These are phyloP conservation scores for Sphecodes monilicornis DNA, from an alignment of 2,888 invertebrate genomes.

Conservation along the genomic window DNA sequence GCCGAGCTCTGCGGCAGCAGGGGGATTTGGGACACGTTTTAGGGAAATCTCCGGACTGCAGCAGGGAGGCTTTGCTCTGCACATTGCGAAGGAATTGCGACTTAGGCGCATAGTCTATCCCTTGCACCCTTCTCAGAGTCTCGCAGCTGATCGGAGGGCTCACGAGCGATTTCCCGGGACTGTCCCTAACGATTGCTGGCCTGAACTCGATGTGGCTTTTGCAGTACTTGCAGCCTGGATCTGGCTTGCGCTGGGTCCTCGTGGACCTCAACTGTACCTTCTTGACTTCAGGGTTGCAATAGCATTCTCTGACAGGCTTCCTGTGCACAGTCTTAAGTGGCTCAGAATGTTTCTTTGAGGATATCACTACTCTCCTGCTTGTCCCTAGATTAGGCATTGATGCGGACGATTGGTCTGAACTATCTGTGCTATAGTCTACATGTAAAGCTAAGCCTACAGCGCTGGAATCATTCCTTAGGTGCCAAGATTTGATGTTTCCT, in stretches of 20 bases:
- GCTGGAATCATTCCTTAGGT: conserved; percentile 69
- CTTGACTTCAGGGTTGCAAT: conserved; percentile 69
- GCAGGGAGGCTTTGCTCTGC: conserved; percentile 63
- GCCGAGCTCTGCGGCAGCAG: conserved; percentile 28
- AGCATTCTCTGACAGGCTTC: conserved; percentile 77
- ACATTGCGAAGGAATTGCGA: conserved; percentile 78
- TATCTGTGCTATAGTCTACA: conserved; percentile 54
- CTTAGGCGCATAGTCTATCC: conserved; percentile 76
- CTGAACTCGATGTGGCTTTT: conserved; percentile 52
- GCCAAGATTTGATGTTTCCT: conserved; percentile 59
- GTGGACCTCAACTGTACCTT: conserved; percentile 58
- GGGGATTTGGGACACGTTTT: conserved; percentile 31
- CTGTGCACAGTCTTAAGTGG: conserved; percentile 45
- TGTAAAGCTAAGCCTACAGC: conserved; percentile 59
- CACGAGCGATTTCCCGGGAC: background rate
- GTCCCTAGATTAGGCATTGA: conserved; percentile 53
- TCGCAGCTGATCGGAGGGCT: conserved; percentile 69
- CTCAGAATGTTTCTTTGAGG: conserved; percentile 67
- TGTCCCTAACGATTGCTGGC: conserved; percentile 30
- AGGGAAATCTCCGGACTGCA: conserved; percentile 37
- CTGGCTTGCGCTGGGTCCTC: conserved; percentile 53
- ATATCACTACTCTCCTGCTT: conserved; percentile 67
- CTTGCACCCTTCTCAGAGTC: conserved; percentile 72
- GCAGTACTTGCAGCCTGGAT: conserved; percentile 57
- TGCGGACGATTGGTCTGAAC: conserved; percentile 5